Evolutionary conservation across 2,113 vertebrate genomes (phyloP), one percentile per base, ranked within the genome.

Genomic region (Aepyceros melampus): DNA sequence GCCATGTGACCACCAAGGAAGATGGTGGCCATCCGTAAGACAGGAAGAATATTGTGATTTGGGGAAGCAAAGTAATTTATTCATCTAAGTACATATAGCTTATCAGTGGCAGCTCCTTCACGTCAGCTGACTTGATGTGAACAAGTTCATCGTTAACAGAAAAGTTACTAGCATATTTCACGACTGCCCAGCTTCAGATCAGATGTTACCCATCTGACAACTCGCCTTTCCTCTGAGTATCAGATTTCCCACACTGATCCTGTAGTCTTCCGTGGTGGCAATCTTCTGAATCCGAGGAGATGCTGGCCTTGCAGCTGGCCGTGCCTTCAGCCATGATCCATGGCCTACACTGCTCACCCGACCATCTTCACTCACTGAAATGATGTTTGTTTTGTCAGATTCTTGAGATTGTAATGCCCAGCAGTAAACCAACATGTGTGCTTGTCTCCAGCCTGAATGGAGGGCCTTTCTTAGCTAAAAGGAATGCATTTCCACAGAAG

Each of bases 321-420:
- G 0, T 27, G 33, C 11, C 45, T 36, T 91, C 29, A 4, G 2
- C 62, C 13, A 2, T 4, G 16, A 25, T n/a, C 9, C 2, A 1
- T 0, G 51, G 27, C 16, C 4, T 86, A 16, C 2, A 8, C 3
- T 17, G 58, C 27, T 23, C 6, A 45, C 27, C 49, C n/a, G 4
- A 21, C 33, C 25, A 36, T 3, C n/a, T 87, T 40, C 4, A 21
- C 7, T 71, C 12, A 0, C 7, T 62, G 62, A 88, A 43, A 45
- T 31, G 27, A 25, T 78, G 25, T 19, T 90, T 31, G 62, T 40
- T 16, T 71, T 56, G 8, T 40, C 53, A 60, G 10, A 1, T 25
- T 45, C 6, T 49, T 25, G 29, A 33, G 31, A 56, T 3, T 49
- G 9, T 21, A 15, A 14, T n/a, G 23, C 19, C 19, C 21, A 3